Percentiles rank a stretch among this genome's conserved stretches.
phyloP scores from a whole-genome alignment of 2,888 invertebrate genomes.

The Drosophila austrosaltans region DNA sequence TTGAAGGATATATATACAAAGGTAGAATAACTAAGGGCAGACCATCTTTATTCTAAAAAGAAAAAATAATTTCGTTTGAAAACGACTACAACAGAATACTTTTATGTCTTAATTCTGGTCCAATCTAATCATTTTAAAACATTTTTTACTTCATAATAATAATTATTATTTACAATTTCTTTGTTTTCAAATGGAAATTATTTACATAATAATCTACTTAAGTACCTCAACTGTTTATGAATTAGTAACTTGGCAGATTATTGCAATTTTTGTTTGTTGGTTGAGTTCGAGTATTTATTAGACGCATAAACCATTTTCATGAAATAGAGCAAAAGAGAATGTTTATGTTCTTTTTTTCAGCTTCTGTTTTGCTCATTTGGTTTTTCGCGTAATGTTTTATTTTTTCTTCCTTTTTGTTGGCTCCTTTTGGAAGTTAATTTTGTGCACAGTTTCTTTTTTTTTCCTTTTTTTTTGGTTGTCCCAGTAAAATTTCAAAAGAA shows the following conservation, averaged over 20 bases:
- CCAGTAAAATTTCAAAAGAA: slow-evolving; percentile 28
- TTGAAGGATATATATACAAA: no score
- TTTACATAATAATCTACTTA: no score
- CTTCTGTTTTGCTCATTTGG: slow-evolving; percentile 44
- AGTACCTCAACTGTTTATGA: no score
- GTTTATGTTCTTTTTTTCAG: slow-evolving; percentile 28
- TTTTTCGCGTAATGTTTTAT: slow-evolving; percentile 50
- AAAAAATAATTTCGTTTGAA: no score
- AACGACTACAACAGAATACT: no score
- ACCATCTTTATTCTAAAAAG: no score
- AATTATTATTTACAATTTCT: no score
- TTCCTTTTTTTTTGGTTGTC: background rate
- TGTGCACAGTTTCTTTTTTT: slow-evolving; percentile 24
- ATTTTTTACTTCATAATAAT: no score
- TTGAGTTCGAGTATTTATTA: background rate
- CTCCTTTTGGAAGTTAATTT: slow-evolving; percentile 64
- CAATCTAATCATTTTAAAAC: no score
- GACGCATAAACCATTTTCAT: background rate
- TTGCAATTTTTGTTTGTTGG: background rate
- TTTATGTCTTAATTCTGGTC: no score
- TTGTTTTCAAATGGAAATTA: no score
- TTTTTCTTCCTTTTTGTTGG: slow-evolving; percentile 25
- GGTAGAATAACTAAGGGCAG: no score
- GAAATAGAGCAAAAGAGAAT: background rate
- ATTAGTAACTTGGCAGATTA: background rate